Conservation (phyloP, 92 coral and sea anemone species). For the Zoanthus sociatus region DNA sequence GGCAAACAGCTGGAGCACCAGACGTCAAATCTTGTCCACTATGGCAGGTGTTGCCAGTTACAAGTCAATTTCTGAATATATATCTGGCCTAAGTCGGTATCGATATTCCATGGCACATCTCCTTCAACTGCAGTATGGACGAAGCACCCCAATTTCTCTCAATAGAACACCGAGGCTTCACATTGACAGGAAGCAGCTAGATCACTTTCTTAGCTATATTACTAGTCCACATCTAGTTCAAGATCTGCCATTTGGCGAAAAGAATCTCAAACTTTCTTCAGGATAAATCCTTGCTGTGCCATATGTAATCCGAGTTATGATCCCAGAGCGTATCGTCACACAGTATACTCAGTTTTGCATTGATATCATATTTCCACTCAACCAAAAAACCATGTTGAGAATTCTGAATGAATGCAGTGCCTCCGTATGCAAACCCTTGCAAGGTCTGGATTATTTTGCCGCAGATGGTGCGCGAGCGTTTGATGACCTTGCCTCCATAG, state of each 20-base stretch:
- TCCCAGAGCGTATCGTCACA: conserved; percentile 47
- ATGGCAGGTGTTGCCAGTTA: no score
- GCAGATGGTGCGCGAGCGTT: conserved; percentile 55
- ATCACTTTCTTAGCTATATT: conserved; percentile 38
- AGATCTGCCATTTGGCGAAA: neutral
- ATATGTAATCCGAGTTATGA: conserved; percentile 50
- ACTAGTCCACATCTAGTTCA: neutral
- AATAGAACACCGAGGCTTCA: conserved; percentile 47
- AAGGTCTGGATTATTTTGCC: neutral
- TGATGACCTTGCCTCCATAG: conserved; percentile 37
- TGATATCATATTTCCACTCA: conserved; percentile 14
- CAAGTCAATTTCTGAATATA: neutral
- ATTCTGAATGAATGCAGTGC: conserved; percentile 51
- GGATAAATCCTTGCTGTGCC: neutral
- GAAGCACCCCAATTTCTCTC: conserved; percentile 52
- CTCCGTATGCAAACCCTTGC: conserved; percentile 26
- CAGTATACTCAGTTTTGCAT: conserved; percentile 55
- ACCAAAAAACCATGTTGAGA: conserved; percentile 38
- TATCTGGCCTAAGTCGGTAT: conserved; percentile 52
- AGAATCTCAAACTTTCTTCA: neutral
- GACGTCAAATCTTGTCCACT: no score
- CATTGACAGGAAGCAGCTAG: conserved; percentile 49
- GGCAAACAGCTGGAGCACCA: neutral
- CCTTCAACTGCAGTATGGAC: conserved; percentile 52
- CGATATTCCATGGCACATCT: conserved; percentile 42